These are phyloP conservation scores for Lasiommata megera DNA, from an alignment of 2,888 invertebrate species.

Conservation along the genomic window DNA sequence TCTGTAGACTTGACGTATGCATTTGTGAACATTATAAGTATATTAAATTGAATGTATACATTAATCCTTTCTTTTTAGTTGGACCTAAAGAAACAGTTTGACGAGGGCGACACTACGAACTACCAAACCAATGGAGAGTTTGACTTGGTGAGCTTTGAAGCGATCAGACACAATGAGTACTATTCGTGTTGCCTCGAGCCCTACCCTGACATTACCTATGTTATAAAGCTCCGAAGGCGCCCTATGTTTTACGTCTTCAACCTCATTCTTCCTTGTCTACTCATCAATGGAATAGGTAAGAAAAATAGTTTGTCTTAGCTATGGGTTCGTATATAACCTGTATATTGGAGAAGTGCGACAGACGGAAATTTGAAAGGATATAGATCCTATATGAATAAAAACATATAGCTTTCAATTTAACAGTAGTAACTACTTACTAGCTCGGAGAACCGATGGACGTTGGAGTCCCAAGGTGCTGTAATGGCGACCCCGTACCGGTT, in stretches of 20 bases:
- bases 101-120: slow-evolving; percentile 92
- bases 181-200: slow-evolving; percentile 92
- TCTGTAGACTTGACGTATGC: too few relatives aligned
- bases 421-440: too few relatives aligned
- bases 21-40: too few relatives aligned
- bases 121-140: slow-evolving; percentile 96
- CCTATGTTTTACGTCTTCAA: slow-evolving; percentile 94
- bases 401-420: too few relatives aligned
- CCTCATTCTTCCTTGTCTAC: slow-evolving; percentile 90
- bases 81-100: slow-evolving; percentile 88
- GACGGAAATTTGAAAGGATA: too few relatives aligned
- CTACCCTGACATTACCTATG: slow-evolving; percentile 91
- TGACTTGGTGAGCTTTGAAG: slow-evolving; percentile 89
- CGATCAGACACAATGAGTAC: slow-evolving; percentile 86
- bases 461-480: too few relatives aligned
- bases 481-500: too few relatives aligned
- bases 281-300: slow-evolving; percentile 92
- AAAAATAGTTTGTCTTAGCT: slow-evolving; percentile 16
- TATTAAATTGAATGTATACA: too few relatives aligned
- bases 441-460: too few relatives aligned
- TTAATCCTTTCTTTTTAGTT: slow-evolving; percentile 56
- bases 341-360: too few relatives aligned
- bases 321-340: too few relatives aligned
- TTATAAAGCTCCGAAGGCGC: slow-evolving; percentile 87
- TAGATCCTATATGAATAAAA: too few relatives aligned